phyloP scores from a whole-genome alignment of 2,888 invertebrate genomes.

The Meliscaeva auricollis region DNA sequence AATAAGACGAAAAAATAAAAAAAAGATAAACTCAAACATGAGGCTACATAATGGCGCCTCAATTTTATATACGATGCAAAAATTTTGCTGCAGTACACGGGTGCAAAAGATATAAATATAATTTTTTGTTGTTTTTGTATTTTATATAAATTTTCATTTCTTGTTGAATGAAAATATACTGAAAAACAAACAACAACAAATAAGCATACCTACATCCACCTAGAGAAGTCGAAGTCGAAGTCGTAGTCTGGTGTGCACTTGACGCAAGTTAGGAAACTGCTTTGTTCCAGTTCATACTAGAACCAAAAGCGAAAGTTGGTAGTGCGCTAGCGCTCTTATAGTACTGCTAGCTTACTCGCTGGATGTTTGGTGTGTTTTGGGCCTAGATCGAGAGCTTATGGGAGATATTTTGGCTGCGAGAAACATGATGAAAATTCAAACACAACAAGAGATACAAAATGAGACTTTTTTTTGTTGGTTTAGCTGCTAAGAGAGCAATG shows the following conservation, averaged over 20 bases:
- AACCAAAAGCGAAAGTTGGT: conserved; percentile 76
- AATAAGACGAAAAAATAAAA: not conserved
- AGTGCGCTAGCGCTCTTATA: not conserved
- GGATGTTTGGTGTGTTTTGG: conserved; percentile 52
- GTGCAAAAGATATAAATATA: conserved; percentile 28
- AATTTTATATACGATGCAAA: conserved; percentile 3
- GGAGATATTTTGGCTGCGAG: conserved; percentile 47
- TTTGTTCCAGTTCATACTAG: conserved; percentile 73
- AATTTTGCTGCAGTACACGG: conserved; percentile 8
- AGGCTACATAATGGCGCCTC: conserved; percentile 27
- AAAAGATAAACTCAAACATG: not conserved
- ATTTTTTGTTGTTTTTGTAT: conserved; percentile 6
- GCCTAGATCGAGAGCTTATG: conserved; percentile 42
- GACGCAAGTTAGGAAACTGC: conserved; percentile 65
- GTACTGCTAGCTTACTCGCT: conserved; percentile 5
- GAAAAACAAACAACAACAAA: conserved; percentile 12
- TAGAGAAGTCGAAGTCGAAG: conserved; percentile 9
- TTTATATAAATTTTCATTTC: conserved; percentile 21
- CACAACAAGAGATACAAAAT: conserved; percentile 15
- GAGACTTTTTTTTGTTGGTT: not conserved
- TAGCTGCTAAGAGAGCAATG: conserved; percentile 6
- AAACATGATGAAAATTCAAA: conserved; percentile 22
- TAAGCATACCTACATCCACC: conserved; percentile 1
- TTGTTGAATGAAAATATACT: conserved; percentile 4
- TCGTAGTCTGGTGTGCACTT: conserved; percentile 66